A percentile compares a stretch with the other conserved stretches of the same genome.
Conservation (phyloP, 2,113 vertebrate genomes). For the Zosterops lateralis region DNA sequence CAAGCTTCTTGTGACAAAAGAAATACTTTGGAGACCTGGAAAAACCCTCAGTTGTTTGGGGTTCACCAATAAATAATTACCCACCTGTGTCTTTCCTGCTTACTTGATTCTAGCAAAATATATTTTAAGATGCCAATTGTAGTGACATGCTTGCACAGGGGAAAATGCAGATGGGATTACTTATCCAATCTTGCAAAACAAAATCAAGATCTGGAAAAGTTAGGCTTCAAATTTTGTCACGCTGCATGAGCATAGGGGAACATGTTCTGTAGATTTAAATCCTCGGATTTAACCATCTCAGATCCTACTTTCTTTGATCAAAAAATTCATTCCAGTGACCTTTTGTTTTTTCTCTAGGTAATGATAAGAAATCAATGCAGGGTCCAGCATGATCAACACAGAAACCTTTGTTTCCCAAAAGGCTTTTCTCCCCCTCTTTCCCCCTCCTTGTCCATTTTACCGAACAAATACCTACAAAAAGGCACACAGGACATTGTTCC, state of each 20-base stretch:
- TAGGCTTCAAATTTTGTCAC: not conserved
- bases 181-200: not conserved
- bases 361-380: not conserved
- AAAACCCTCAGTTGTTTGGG: not conserved
- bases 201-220: not conserved
- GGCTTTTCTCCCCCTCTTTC: not conserved
- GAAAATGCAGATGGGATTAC: not conserved
- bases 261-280: not conserved
- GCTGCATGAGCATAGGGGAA: not conserved
- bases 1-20: not conserved
- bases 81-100: not conserved
- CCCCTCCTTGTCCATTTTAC: not conserved
- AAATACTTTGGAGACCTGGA: not conserved
- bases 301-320: not conserved
- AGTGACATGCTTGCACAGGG: not conserved
- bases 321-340: not conserved
- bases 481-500: not conserved
- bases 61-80: not conserved
- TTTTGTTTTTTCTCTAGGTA: not conserved
- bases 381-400: not conserved
- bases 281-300: not conserved
- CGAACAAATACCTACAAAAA: slow-evolving; percentile 5
- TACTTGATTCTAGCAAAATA: not conserved
- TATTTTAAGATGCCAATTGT: not conserved
- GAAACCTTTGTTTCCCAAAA: not conserved